Percentiles rank a stretch among this genome's conserved stretches.
These are phyloP conservation scores for Prosopocoilus inquinatus DNA, from an alignment of 2,888 invertebrate genomes.

Conservation along the genomic window DNA sequence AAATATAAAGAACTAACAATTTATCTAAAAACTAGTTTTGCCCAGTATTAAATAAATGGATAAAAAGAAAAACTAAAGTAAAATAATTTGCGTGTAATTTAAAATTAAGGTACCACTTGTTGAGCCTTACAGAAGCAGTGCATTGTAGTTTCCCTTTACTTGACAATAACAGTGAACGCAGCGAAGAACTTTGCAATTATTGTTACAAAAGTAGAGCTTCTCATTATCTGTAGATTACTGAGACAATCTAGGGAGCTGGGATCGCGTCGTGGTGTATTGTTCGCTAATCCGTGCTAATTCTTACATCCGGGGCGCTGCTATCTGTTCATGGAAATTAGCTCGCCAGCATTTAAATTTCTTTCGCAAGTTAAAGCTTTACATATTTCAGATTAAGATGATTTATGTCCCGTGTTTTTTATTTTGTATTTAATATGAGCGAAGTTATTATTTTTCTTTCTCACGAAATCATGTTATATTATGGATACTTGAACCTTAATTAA, in stretches of 20 bases:
- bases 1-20: no score
- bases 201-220: conserved; percentile 31
- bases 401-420: no score
- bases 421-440: no score
- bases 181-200: conserved; percentile 30
- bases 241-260: conserved; percentile 30
- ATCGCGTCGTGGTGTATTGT: neutral
- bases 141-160: conserved; percentile 29
- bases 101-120: neutral
- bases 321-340: neutral
- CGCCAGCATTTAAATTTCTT: neutral
- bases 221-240: conserved; percentile 40
- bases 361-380: no score
- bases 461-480: no score
- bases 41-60: no score
- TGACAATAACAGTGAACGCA: conserved; percentile 32
- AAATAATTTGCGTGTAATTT: neutral
- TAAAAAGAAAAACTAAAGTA: neutral
- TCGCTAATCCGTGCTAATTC: conserved; percentile 3
- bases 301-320: neutral
- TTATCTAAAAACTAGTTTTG: no score
- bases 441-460: no score
- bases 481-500: no score
- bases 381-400: no score
- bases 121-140: neutral